Evolutionary conservation across 2,888 invertebrate genomes (phyloP), one percentile per base, ranked within the genome.

Genomic region (Drosophila maculinotata): DNA sequence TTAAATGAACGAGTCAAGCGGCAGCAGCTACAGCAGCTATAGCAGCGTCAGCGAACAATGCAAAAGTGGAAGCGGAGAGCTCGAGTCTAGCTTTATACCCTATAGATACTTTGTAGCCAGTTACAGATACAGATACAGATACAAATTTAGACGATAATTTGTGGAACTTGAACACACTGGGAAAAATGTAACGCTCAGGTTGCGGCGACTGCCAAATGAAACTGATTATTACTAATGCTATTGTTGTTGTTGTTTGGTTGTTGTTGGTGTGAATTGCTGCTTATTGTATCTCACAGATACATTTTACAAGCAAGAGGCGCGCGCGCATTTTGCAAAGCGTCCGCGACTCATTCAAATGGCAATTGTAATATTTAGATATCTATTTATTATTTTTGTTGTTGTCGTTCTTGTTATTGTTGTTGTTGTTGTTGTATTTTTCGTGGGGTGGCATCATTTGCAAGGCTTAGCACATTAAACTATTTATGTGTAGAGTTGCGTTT

Each of bases 391-490:
- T 54, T 52, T 54, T 62, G 36, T 26, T 39, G 17, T 44, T 39
- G 3, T 36, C 44, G 15, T 57, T 35, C 30, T 30, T 20, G 8
- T 41, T 44, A 20, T 28, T 47, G 14, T 48, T 44, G 12, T 36
- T 54, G 26, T 51, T 38, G 36, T 20, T 15, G n/a, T 33, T 35
- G 14, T 51, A 26, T 36, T 33, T 49, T 48, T 73, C 30, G 48
- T 81, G 87, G 81, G 81, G 81, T 87, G 82, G 72, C 81, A 79
- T 83, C 70, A 70, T 73, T 83, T 66, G 81, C 84, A 80, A 84
- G 87, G 87, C 87, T 84, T 72, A 79, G 85, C 81, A 81, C 81
- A 81, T 87, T 81, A 87, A 87, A 85, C 87, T 85, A 82, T 85
- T 81, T 82, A 87, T 81, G 87, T 80, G 86, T 76, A 82, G 75